A percentile compares a stretch with the other conserved stretches of the same genome.
These are phyloP conservation scores for Mesembrinibis cayennensis DNA, from an alignment of 2,113 vertebrate genomes.

Conservation along the genomic window DNA sequence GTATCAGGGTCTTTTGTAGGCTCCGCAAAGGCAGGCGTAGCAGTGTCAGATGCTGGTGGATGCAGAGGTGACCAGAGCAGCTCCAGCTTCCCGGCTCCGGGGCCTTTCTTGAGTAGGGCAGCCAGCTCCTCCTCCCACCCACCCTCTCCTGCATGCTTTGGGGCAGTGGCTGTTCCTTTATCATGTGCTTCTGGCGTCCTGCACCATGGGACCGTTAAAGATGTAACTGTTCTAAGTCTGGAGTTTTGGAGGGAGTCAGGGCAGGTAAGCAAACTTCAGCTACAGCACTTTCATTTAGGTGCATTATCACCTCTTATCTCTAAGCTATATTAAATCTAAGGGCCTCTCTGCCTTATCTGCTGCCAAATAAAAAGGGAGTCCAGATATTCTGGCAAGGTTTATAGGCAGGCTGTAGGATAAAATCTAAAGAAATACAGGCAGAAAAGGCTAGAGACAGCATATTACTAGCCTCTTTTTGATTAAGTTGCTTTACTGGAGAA, in stretches of 20 bases:
- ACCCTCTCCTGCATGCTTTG: not conserved
- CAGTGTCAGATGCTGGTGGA: not conserved
- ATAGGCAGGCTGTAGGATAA: slow-evolving; percentile 16
- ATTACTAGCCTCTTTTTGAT: not conserved
- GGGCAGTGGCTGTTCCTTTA: not conserved
- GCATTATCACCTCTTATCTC: slow-evolving; percentile 54
- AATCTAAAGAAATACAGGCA: slow-evolving; percentile 6
- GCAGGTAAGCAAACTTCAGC: not conserved
- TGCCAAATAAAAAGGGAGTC: slow-evolving; percentile 34
- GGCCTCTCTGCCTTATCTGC: slow-evolving; percentile 23
- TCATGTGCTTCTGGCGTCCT: not conserved
- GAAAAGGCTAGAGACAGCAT: not conserved
- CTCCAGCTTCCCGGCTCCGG: not conserved
- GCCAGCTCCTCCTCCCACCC: not conserved
- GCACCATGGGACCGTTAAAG: not conserved
- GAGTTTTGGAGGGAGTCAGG: not conserved
- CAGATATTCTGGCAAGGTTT: slow-evolving; percentile 30
- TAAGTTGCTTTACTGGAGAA: not conserved
- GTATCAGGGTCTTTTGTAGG: not conserved
- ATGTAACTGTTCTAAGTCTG: not conserved
- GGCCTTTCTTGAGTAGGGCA: not conserved
- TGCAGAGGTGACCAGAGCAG: not conserved
- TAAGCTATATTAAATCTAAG: slow-evolving; percentile 14
- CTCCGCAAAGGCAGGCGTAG: not conserved
- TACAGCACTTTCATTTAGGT: not conserved